These are phyloP conservation scores for Leptobrachium leishanense DNA, from an alignment of 2,113 vertebrate species.

Conservation along the genomic window DNA sequence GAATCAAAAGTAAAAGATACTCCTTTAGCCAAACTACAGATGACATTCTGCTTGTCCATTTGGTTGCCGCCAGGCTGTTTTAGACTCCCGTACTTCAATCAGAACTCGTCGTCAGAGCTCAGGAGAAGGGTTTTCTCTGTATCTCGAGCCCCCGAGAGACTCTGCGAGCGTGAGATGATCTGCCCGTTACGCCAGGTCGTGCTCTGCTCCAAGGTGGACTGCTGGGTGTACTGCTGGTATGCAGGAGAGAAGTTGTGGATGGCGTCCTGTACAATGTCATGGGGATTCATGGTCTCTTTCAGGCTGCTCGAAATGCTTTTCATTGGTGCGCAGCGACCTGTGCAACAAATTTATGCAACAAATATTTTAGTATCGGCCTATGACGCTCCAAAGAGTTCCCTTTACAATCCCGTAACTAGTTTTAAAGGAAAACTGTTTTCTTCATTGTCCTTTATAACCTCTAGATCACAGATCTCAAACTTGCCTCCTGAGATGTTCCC, in stretches of 20 bases:
- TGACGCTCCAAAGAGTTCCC: no score
- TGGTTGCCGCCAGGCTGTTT: neutral
- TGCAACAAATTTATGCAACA: no score
- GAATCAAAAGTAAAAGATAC: neutral
- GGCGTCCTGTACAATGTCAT: slow-evolving; percentile 91
- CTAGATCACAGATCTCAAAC: no score
- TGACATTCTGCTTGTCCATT: neutral
- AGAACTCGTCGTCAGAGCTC: slow-evolving; percentile 94
- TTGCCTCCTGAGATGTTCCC: no score
- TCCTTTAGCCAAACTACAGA: neutral
- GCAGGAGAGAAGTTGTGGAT: slow-evolving; percentile 97
- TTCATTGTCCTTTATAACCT: no score
- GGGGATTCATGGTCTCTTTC: slow-evolving; percentile 94
- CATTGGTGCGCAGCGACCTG: slow-evolving; percentile 92
- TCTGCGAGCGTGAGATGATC: slow-evolving; percentile 80
- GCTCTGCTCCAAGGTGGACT: slow-evolving; percentile 84
- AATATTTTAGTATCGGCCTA: no score
- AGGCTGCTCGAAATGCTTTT: slow-evolving; percentile 97
- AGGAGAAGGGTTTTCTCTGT: slow-evolving; percentile 90
- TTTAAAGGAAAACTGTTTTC: no score
- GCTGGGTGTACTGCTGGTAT: slow-evolving; percentile 96
- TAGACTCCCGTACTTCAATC: slow-evolving; percentile 32
- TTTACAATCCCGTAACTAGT: no score
- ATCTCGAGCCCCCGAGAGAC: slow-evolving; percentile 78
- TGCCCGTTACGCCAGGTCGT: slow-evolving; percentile 69